Percentiles rank a stretch among this genome's conserved stretches.
Conservation (phyloP, 2,888 invertebrate species). For the Drosophila anomalipes region DNA sequence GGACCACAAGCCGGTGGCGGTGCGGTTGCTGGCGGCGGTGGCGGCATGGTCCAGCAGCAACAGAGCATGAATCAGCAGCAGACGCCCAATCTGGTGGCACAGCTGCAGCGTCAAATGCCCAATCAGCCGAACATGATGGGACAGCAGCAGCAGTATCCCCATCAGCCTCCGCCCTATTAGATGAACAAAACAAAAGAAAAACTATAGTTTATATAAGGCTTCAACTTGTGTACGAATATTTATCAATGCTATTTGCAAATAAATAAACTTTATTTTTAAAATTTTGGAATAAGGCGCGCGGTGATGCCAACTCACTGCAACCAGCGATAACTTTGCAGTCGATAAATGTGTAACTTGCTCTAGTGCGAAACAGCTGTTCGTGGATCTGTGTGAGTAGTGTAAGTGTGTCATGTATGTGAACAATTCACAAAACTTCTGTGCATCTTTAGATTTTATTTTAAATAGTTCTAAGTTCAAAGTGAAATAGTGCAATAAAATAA, state of each 20-base stretch:
- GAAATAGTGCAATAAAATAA: conserved; percentile 41
- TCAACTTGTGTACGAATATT: conserved; percentile 55
- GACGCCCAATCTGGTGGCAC: conserved; percentile 88
- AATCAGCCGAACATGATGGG: conserved; percentile 83
- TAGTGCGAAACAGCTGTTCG: conserved; percentile 56
- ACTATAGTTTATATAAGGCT: conserved; percentile 43
- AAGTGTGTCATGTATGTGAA: conserved; percentile 32
- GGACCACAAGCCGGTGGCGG: conserved; percentile 79
- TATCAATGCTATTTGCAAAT: conserved; percentile 69
- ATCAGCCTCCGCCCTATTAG: conserved; percentile 73
- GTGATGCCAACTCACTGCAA: conserved; percentile 32
- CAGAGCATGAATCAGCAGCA: conserved; percentile 86
- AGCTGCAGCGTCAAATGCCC: conserved; percentile 88
- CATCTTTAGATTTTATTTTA: conserved; percentile 39
- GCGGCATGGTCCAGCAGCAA: conserved; percentile 86
- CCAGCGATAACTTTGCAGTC: conserved; percentile 41
- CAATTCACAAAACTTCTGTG: conserved; percentile 36
- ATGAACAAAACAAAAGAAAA: conserved; percentile 3
- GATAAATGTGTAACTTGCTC: conserved; percentile 17
- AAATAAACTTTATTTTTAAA: conserved; percentile 58
- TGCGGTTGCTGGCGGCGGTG: conserved; percentile 75
- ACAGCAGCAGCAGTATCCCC: conserved; percentile 86
- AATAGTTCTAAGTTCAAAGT: conserved; percentile 52
- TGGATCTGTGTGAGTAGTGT: conserved; percentile 10
- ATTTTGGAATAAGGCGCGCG: neutral